Evolutionary conservation across 2,797 vertebrate species (phyloP).

Genomic region (Coranthus polyacanthus): DNA sequence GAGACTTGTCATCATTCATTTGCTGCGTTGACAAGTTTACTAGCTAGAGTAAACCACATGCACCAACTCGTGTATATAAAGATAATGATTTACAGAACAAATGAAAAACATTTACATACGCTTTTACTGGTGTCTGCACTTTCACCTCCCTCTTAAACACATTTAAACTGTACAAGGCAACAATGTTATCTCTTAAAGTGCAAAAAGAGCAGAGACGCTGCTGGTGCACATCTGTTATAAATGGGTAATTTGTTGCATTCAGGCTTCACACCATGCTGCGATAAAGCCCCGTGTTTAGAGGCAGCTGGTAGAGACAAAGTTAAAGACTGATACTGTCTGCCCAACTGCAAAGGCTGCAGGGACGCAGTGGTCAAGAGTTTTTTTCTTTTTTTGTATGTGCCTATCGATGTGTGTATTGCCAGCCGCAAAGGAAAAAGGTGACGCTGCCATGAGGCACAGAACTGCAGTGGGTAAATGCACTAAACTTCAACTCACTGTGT

Average conservation of each 20-base stretch:
- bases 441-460: slow-evolving; percentile 13
- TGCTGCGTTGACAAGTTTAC: neutral
- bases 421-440: slow-evolving; percentile 25
- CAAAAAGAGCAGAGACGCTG: slow-evolving; percentile 42
- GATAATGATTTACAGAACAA: no score
- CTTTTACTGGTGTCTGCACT: neutral
- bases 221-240: slow-evolving; percentile 32
- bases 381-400: neutral
- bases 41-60: neutral
- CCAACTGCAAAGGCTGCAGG: slow-evolving; percentile 27
- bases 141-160: slow-evolving; percentile 6
- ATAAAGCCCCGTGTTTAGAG: slow-evolving; percentile 59
- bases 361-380: slow-evolving; percentile 15
- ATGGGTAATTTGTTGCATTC: slow-evolving; percentile 58
- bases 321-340: slow-evolving; percentile 32
- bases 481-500: slow-evolving; percentile 18
- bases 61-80: neutral
- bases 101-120: neutral
- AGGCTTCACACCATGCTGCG: slow-evolving; percentile 55
- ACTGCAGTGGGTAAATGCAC: slow-evolving; percentile 31
- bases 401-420: slow-evolving; percentile 3
- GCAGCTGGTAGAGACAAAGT: slow-evolving; percentile 42
- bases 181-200: slow-evolving; percentile 31
- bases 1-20: neutral
- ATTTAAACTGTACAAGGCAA: slow-evolving; percentile 11